Percentiles rank a stretch among this genome's conserved stretches.
Conservation (phyloP, 2,888 invertebrate genomes). For the Helobdella robusta region DNA sequence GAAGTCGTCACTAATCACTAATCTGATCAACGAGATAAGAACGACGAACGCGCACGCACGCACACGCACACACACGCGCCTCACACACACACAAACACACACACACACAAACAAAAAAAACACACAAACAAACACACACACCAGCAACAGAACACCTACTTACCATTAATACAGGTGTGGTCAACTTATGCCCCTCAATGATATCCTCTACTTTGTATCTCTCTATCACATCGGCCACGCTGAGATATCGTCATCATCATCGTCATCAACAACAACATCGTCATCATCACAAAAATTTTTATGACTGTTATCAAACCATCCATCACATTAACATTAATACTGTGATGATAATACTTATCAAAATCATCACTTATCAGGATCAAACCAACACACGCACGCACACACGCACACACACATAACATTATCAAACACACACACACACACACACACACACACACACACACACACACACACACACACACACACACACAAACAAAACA, state of each 20-base stretch:
- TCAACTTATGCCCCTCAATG: slow-evolving; percentile 85
- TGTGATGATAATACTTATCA: background rate
- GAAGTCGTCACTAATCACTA: background rate
- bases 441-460: slow-evolving; percentile 1
- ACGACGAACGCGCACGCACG: no score
- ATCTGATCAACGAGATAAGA: background rate
- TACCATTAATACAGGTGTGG: slow-evolving; percentile 67
- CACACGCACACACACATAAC: background rate
- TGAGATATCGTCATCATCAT: slow-evolving; percentile 48
- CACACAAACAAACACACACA: no score
- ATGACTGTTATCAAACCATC: background rate
- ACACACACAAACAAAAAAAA: background rate
- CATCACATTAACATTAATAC: background rate
- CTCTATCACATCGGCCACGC: slow-evolving; percentile 87
- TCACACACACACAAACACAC: background rate
- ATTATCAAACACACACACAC: background rate
- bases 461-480: background rate
- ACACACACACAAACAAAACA: background rate
- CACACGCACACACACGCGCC: background rate
- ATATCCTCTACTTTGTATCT: slow-evolving; percentile 91
- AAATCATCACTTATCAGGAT: no score
- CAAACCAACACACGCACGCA: no score
- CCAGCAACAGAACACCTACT: no score
- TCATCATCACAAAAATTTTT: background rate
- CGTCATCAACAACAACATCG: background rate